Conservation (phyloP, 2,888 invertebrate genomes). For the Stenotaenia linearis region DNA sequence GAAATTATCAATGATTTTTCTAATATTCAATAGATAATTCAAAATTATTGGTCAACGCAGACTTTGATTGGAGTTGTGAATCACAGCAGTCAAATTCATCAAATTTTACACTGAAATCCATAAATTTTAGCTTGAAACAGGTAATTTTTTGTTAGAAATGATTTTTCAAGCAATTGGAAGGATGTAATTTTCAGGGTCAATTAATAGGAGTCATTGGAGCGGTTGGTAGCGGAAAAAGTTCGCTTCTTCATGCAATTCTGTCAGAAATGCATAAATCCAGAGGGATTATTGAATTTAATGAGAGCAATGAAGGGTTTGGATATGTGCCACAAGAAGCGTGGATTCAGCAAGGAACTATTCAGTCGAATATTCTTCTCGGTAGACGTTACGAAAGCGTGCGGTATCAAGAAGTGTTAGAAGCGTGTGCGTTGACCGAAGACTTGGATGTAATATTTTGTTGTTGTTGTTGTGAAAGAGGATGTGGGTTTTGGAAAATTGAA, state of each 20-base stretch:
- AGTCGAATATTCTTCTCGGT: conserved; percentile 92
- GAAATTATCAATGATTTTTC: too few species aligned
- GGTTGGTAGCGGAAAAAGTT: conserved; percentile 88
- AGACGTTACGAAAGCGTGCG: conserved; percentile 68
- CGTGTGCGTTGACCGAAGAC: conserved; percentile 73
- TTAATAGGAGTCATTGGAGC: conserved; percentile 80
- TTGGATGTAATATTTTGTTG: conserved; percentile 53
- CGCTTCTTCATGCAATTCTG: conserved; percentile 73
- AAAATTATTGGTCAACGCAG: not conserved
- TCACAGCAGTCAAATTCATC: not conserved
- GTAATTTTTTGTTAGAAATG: not conserved
- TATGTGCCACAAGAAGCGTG: conserved; percentile 85
- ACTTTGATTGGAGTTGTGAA: not conserved
- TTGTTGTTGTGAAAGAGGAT: too few species aligned
- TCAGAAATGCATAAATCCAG: conserved; percentile 68
- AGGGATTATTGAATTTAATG: conserved; percentile 31
- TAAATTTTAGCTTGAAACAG: not conserved
- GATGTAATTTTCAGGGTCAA: conserved; percentile 56
- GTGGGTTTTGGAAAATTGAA: too few species aligned
- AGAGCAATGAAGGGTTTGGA: conserved; percentile 61
- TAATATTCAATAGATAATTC: too few species aligned
- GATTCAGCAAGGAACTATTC: conserved; percentile 83
- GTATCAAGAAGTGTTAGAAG: conserved; percentile 64
- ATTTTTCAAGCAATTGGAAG: not conserved
- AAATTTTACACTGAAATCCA: not conserved